Base-by-base conservation (phyloP, 2,797 vertebrate genomes). In the Enteromius afrohamiltoni region DNA sequence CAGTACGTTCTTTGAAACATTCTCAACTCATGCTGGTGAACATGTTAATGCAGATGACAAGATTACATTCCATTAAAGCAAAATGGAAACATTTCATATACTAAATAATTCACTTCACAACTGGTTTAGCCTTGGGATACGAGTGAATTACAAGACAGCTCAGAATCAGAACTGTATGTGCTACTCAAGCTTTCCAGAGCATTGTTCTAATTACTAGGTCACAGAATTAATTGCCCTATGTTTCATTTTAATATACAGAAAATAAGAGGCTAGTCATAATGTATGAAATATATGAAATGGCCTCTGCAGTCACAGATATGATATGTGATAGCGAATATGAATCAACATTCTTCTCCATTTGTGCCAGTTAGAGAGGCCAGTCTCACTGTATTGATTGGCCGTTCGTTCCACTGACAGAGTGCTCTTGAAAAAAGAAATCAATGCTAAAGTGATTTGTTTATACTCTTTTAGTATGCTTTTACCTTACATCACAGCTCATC, bases 381-480 rank as follows among this genome's bases (percentile, higher is more conserved):
- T 82, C 71, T 85, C 64, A 49, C 55, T 45, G 68, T 85, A 93
- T 93, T 88, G 92, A 94, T 91, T 87, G 86, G 83, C 76, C 87
- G 84, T 90, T 91, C 87, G 91, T 92, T 86, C 87, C 73, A 88
- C 87, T 87, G 83, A 8, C 19, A 87, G 90, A 93, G 90, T 88
- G 90, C 91, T 92, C 88, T 77, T 82, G 77, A 88, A 89, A 88
- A 89, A 74, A 90, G 62, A 85, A 88, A 93, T 93, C 92, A 85
- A 91, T 94, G 89, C 88, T 92, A 92, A 93, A 90, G 88, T 85
- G 87, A 89, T 93, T 90, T 89, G 87, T 88, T 89, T 88, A 81
- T 76, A 85, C 79, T 85, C 77, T 70, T 88, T 85, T 64, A 78
- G 64, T 65, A 31, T 73, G 88, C 73, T 86, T 79, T 87, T 86